These are phyloP conservation scores for Takifugu ocellatus DNA, from an alignment of 2,797 vertebrate genomes.

Conservation along the genomic window DNA sequence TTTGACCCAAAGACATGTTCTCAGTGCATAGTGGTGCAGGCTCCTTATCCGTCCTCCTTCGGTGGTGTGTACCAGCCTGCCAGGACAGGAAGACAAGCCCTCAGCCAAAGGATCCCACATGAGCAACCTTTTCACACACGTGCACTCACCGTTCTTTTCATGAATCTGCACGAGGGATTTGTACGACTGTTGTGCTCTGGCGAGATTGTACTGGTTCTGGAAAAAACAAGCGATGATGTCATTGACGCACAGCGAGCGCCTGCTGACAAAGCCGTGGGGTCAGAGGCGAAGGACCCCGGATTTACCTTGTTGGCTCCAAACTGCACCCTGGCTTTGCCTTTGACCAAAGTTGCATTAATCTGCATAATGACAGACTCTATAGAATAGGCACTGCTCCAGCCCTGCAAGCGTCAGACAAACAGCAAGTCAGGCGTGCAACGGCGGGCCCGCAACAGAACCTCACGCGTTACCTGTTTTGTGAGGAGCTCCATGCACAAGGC, in stretches of 20 bases:
- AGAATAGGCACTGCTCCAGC: constrained; percentile 99
- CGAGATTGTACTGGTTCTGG: constrained; percentile 97
- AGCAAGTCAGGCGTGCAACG: not conserved
- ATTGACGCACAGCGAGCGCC: not conserved
- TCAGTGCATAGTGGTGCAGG: constrained; percentile 59
- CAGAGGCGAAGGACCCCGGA: not conserved
- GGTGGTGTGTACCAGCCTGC: constrained; percentile 96
- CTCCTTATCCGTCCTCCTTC: constrained; percentile 91
- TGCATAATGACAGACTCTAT: constrained; percentile 99
- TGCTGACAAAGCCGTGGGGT: too few relatives aligned
- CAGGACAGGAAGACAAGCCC: constrained; percentile 24
- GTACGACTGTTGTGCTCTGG: constrained; percentile 98
- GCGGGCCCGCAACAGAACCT: too few relatives aligned
- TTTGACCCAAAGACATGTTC: constrained; percentile 70
- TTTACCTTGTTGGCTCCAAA: constrained; percentile 98
- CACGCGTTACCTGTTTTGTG: constrained; percentile 88
- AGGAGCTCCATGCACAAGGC: constrained; percentile 98
- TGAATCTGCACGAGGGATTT: constrained; percentile 98
- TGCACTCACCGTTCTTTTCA: constrained; percentile 91
- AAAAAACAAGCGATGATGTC: constrained; percentile 51
- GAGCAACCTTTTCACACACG: not conserved
- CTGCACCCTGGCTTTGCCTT: constrained; percentile 98
- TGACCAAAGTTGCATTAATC: constrained; percentile 96
- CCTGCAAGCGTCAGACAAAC: constrained; percentile 65
- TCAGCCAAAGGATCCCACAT: constrained; percentile 1